Percentiles rank a stretch among this genome's conserved stretches.
These are phyloP conservation scores for Picus viridis DNA, from an alignment of 2,797 vertebrate species.

Conservation along the genomic window DNA sequence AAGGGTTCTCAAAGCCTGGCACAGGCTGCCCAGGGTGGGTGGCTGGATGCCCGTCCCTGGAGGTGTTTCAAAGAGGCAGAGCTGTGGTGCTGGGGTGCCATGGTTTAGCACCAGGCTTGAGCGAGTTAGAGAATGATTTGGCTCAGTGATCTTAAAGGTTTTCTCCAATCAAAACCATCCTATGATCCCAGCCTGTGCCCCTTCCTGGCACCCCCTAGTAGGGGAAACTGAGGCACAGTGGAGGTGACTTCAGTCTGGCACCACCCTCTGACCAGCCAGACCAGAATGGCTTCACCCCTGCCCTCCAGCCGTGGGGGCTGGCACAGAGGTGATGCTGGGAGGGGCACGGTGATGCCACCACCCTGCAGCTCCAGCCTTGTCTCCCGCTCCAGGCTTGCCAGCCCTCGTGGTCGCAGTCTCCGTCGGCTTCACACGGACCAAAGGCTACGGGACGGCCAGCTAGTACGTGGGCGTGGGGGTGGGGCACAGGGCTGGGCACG, in stretches of 20 bases:
- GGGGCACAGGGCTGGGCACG: not conserved
- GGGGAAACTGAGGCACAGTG: not conserved
- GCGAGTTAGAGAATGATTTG: too few species aligned
- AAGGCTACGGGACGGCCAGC: constrained; percentile 96
- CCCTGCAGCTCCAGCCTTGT: not conserved
- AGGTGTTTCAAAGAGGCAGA: too few species aligned
- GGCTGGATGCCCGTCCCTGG: too few species aligned
- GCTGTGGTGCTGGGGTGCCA: too few species aligned
- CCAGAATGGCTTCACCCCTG: not conserved
- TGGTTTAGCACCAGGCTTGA: too few species aligned
- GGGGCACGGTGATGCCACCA: not conserved
- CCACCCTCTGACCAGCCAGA: not conserved
- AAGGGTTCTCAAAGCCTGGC: too few species aligned
- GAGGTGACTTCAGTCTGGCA: not conserved
- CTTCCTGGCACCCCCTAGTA: rapidly evolving
- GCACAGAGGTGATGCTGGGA: not conserved
- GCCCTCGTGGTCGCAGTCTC: constrained; percentile 97
- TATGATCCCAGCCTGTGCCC: rapidly evolving
- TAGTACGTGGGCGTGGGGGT: constrained; percentile 86
- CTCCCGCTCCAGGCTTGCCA: constrained; percentile 86
- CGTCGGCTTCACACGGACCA: constrained; percentile 96
- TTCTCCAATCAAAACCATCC: too few species aligned
- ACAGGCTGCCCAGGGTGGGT: too few species aligned
- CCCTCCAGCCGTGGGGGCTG: not conserved
- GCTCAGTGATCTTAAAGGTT: too few species aligned